phyloP scores from a whole-genome alignment of 2,888 invertebrate species.

The Lissonota sp. region DNA sequence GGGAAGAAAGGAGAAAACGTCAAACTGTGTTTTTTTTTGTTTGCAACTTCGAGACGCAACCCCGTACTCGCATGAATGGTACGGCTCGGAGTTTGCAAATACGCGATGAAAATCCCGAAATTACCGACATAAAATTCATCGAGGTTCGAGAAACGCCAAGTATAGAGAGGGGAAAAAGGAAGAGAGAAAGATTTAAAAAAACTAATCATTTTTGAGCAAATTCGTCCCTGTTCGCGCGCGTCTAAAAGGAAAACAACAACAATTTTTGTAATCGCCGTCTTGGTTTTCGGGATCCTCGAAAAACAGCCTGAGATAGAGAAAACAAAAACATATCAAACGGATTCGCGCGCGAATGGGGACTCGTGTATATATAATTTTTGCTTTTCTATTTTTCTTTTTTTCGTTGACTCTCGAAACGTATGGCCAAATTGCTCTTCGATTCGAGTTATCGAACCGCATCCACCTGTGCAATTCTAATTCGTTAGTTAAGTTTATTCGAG shows the following conservation, averaged over 20 bases:
- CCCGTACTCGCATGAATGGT: conserved; percentile 54
- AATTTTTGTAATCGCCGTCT: conserved; percentile 46
- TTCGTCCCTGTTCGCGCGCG: not conserved
- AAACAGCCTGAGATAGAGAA: not conserved
- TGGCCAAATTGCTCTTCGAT: conserved; percentile 41
- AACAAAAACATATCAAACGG: conserved; percentile 60
- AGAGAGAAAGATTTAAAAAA: not conserved
- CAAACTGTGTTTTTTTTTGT: conserved; percentile 1
- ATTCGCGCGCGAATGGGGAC: conserved; percentile 37
- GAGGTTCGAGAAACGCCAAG: conserved; percentile 45
- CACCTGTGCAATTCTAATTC: conserved; percentile 65
- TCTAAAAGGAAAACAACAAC: not conserved
- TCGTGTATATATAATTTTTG: conserved; percentile 21
- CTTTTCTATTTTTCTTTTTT: conserved; percentile 27
- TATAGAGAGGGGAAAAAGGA: conserved; percentile 3
- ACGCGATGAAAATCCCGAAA: conserved; percentile 28
- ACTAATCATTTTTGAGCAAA: not conserved
- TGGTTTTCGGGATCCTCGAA: conserved; percentile 1
- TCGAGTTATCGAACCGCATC: conserved; percentile 52
- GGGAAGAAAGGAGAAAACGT: not conserved
- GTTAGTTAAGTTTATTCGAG: conserved; percentile 60
- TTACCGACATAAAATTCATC: conserved; percentile 44
- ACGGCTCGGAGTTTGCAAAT: conserved; percentile 46
- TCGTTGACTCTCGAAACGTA: conserved; percentile 35
- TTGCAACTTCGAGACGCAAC: conserved; percentile 57